Conservation (phyloP, 2,888 invertebrate species). For the Onchidella celtica region DNA sequence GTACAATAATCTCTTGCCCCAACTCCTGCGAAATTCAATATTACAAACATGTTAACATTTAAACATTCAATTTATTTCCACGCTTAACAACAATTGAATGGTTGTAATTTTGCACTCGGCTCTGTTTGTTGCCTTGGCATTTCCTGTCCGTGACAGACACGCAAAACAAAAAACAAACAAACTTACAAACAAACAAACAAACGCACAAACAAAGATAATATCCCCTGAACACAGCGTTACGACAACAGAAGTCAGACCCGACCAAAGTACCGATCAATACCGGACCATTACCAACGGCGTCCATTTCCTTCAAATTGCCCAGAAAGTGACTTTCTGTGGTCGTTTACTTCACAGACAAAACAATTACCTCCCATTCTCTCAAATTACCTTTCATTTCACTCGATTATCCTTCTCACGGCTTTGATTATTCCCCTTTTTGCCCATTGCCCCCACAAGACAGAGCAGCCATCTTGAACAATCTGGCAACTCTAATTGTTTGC, state of each 20-base stretch:
- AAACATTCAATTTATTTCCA: too few relatives aligned
- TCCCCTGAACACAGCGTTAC: neutral
- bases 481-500: slow-evolving; percentile 12
- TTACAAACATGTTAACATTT: too few relatives aligned
- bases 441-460: neutral
- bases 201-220: neutral
- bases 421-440: slow-evolving; percentile 16
- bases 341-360: slow-evolving; percentile 27
- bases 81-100: too few relatives aligned
- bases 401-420: slow-evolving; percentile 16
- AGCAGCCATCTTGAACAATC: slow-evolving; percentile 11
- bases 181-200: neutral
- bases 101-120: too few relatives aligned
- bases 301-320: slow-evolving; percentile 24
- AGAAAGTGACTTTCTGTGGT: slow-evolving; percentile 3
- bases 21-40: too few relatives aligned
- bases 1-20: too few relatives aligned
- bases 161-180: too few relatives aligned
- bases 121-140: too few relatives aligned
- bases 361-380: slow-evolving; percentile 40
- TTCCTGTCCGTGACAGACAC: too few relatives aligned
- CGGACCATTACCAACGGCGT: neutral
- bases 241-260: neutral
- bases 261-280: slow-evolving; percentile 16
- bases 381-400: slow-evolving; percentile 32